Conservation (phyloP, 37 sponge, comb jelly and placozoan species). For the Tethya wilhelma region DNA sequence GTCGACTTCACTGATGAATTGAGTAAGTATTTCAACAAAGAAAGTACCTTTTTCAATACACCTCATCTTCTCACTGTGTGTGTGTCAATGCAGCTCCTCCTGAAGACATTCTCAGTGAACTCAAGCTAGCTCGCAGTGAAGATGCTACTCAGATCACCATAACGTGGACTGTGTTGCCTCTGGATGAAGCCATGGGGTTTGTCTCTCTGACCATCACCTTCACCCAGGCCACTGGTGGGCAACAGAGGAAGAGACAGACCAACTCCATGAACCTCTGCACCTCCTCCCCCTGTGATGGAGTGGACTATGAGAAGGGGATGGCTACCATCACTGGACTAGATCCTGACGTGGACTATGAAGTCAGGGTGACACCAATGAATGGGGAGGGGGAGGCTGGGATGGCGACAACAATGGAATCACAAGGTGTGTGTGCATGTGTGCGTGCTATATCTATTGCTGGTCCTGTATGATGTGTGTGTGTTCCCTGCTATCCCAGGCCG, state of each 20-base stretch:
- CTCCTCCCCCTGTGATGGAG: background rate
- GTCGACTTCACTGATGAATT: conserved; percentile 18
- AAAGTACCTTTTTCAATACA: too few relatives aligned
- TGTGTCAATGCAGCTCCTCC: background rate
- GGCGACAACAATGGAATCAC: too few relatives aligned
- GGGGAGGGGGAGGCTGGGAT: background rate
- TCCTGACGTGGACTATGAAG: background rate
- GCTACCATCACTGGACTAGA: conserved; percentile 24
- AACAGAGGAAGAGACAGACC: conserved; percentile 3
- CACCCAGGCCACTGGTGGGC: background rate
- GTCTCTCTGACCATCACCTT: conserved; percentile 19
- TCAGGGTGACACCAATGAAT: conserved; percentile 18
- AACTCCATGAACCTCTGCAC: background rate
- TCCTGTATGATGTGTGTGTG: too few relatives aligned
- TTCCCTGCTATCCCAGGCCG: too few relatives aligned
- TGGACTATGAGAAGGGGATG: background rate
- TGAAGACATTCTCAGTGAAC: background rate
- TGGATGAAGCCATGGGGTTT: conserved; percentile 32
- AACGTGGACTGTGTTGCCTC: conserved; percentile 18
- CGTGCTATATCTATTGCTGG: too few relatives aligned
- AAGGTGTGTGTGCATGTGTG: too few relatives aligned
- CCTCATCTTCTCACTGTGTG: too few relatives aligned
- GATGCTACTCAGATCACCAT: background rate
- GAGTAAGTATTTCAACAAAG: background rate
- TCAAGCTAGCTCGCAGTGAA: background rate